Conservation (phyloP, 2,888 invertebrate species). For the Hypercompe scribonia region DNA sequence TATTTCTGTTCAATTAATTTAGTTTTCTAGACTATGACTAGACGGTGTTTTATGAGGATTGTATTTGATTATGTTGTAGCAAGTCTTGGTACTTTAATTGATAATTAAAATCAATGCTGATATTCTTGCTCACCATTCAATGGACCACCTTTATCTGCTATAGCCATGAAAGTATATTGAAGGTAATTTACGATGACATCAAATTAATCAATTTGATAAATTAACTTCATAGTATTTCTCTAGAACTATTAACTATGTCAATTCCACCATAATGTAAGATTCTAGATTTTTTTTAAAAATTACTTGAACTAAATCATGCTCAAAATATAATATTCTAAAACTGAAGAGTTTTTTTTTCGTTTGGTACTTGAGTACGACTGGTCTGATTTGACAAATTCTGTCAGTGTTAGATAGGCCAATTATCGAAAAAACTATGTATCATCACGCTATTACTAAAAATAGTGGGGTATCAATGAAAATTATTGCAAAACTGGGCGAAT, state of each 20-base stretch:
- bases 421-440: no score
- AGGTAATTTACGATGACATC: neutral
- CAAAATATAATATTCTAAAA: neutral
- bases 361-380: no score
- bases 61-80: no score
- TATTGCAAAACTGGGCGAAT: no score
- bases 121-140: neutral
- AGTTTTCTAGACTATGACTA: neutral
- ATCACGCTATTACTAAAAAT: no score
- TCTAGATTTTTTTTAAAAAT: no score
- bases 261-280: no score
- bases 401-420: no score
- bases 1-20: neutral
- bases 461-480: no score
- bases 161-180: neutral
- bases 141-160: neutral
- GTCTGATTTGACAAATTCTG: no score
- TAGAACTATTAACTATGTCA: neutral
- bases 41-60: neutral
- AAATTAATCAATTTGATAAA: neutral
- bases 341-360: no score
- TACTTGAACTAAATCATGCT: no score
- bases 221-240: neutral
- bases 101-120: neutral
- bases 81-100: neutral